Evolutionary conservation across 2,113 vertebrate genomes (phyloP), one percentile per base, ranked within the genome.

Genomic region (Tragulus kanchil): DNA sequence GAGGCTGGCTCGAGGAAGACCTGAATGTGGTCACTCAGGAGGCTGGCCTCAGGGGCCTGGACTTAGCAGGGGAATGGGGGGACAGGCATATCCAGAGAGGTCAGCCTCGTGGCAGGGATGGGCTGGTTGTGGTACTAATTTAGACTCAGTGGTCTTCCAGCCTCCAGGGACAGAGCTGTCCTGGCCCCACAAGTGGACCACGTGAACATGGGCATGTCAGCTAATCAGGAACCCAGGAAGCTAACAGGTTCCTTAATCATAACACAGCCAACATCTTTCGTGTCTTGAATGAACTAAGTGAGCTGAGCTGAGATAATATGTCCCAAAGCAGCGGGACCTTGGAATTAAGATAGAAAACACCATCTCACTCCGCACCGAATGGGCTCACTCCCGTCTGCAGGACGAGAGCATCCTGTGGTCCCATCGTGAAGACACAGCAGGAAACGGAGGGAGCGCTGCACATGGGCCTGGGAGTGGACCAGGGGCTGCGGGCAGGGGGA

Each of bases 391-490:
- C 45, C 26, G 23, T 10, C 61, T 90, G 54, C 48, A 15, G 52
- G 21, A 36, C 0, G 6, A 19, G 45, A 79, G 62, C 78, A 16
- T 52, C 52, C 90, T 77, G 50, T 8, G 26, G 64, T 45, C n/a
- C 45, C 14, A 8, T 26, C 6, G 0, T 11, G 31, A 50, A n/a
- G 83, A 91, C 31, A 61, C 13, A 54, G 2, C 0, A 0, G 10
- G 28, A 75, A 75, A 54, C 28, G 10, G 56, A 71, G 52, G 42
- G 28, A 93, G 77, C 84, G 48, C 75, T 0, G 8, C 48, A 92
- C 84, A 45, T 16, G 77, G 58, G 45, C 8, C n/a, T 1, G 2
- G 45, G 73, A 52, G 62, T 13, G 3, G 17, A 48, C 16, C 17
- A 61, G 12, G 50, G 79, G 82, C 86, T 23, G 23, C 0, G 5